These are phyloP conservation scores for Esox masquinongy DNA, from an alignment of 2,797 vertebrate genomes.

Conservation along the genomic window DNA sequence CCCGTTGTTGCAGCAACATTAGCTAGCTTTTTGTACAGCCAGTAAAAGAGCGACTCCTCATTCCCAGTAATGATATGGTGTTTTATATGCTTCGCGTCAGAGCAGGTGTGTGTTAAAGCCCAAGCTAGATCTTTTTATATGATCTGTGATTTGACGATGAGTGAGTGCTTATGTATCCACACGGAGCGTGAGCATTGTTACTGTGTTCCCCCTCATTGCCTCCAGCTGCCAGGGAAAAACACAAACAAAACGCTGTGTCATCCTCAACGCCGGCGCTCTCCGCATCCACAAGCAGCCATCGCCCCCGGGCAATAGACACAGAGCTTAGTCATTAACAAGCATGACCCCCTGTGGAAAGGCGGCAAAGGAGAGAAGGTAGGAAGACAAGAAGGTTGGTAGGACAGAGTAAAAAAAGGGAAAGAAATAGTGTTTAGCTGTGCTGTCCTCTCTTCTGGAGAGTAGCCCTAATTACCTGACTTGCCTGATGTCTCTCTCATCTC, in stretches of 20 bases:
- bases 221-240: conserved; percentile 68
- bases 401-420: conserved; percentile 30
- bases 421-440: conserved; percentile 49
- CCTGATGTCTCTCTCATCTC: conserved; percentile 69
- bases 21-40: not conserved
- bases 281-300: conserved; percentile 49
- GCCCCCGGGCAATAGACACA: conserved; percentile 51
- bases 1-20: conserved; percentile 1
- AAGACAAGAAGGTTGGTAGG: conserved; percentile 11
- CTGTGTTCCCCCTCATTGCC: conserved; percentile 66
- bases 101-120: conserved; percentile 59
- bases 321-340: conserved; percentile 65
- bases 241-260: conserved; percentile 56
- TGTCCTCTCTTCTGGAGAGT: conserved; percentile 48
- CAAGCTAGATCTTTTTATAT: not conserved
- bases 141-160: conserved; percentile 55
- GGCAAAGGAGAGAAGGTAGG: conserved; percentile 27
- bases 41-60: not conserved
- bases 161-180: conserved; percentile 58
- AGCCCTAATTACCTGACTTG: conserved; percentile 66
- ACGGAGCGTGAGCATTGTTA: conserved; percentile 60
- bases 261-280: conserved; percentile 22
- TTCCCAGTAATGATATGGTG: conserved; percentile 26
- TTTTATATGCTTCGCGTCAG: conserved; percentile 35
- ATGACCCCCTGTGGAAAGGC: conserved; percentile 47